Conservation (phyloP, 1,140 invertebrate genomes). For the Drosophila punjabiensis region DNA sequence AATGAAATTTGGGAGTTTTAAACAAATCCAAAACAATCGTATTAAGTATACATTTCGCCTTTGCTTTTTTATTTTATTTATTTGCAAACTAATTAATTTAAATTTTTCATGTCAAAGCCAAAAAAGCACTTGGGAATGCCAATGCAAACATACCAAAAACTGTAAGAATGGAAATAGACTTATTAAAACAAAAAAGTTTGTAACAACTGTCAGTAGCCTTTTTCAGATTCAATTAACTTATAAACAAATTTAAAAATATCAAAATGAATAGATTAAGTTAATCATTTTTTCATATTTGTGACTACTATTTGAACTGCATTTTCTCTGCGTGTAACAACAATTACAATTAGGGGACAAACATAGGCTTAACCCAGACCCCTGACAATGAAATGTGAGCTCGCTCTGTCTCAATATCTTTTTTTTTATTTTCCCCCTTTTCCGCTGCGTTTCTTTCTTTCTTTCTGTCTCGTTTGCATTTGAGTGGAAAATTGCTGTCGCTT, state of each 20-base stretch:
- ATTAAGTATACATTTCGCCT: too few relatives aligned
- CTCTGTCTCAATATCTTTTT: constrained; percentile 43
- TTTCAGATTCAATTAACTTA: background rate
- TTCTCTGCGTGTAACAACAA: constrained; percentile 17
- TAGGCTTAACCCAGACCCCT: constrained; percentile 46
- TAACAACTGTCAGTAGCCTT: background rate
- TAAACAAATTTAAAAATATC: background rate
- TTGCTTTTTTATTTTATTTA: too few relatives aligned
- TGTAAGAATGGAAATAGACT: too few relatives aligned
- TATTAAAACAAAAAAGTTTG: background rate
- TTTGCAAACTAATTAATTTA: too few relatives aligned
- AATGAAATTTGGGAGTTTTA: too few relatives aligned
- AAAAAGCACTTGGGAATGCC: too few relatives aligned
- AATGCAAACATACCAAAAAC: too few relatives aligned
- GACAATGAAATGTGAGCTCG: constrained; percentile 81
- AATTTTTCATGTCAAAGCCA: too few relatives aligned
- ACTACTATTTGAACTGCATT: background rate
- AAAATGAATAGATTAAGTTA: background rate
- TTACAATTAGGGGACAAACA: constrained; percentile 37
- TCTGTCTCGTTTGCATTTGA: constrained; percentile 60
- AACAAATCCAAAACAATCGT: too few relatives aligned
- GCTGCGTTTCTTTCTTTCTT: constrained; percentile 25
- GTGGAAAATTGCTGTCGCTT: constrained; percentile 73
- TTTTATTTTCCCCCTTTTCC: constrained; percentile 11
- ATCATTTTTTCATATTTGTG: background rate